Evolutionary conservation across 2,113 vertebrate genomes (phyloP).

Genomic region (Thamnaconus septentrionalis): DNA sequence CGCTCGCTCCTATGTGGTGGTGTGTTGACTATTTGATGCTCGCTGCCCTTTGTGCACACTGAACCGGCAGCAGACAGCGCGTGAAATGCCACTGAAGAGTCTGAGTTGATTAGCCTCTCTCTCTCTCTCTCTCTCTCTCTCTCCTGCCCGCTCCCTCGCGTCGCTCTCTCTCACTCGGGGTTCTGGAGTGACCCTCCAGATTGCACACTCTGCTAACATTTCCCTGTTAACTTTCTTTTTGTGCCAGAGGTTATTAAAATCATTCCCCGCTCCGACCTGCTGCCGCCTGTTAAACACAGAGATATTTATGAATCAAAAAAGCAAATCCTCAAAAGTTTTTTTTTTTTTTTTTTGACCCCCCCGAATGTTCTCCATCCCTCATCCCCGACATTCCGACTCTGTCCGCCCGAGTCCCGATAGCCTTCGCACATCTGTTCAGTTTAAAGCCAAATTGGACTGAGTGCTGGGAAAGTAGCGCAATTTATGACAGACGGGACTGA

Average conservation of each 20-base stretch:
- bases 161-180: constrained; percentile 43
- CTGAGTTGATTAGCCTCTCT: constrained; percentile 57
- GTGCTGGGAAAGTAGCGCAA: too few species aligned
- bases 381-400: too few species aligned
- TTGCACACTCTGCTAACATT: constrained; percentile 31
- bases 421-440: too few species aligned
- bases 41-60: constrained; percentile 41
- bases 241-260: constrained; percentile 56
- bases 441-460: too few species aligned
- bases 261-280: not conserved
- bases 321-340: too few species aligned
- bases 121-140: constrained; percentile 35
- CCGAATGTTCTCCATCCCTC: too few species aligned
- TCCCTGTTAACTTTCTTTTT: constrained; percentile 45
- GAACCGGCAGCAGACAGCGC: constrained; percentile 41
- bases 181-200: constrained; percentile 43
- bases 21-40: constrained; percentile 45
- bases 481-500: too few species aligned
- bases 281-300: too few species aligned
- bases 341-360: too few species aligned
- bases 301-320: too few species aligned
- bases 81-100: constrained; percentile 52
- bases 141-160: constrained; percentile 10
- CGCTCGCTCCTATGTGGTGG: constrained; percentile 11
- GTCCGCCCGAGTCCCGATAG: too few species aligned